Evolutionary conservation across 2,113 vertebrate genomes (phyloP).

Genomic region (Orycteropus afer): DNA sequence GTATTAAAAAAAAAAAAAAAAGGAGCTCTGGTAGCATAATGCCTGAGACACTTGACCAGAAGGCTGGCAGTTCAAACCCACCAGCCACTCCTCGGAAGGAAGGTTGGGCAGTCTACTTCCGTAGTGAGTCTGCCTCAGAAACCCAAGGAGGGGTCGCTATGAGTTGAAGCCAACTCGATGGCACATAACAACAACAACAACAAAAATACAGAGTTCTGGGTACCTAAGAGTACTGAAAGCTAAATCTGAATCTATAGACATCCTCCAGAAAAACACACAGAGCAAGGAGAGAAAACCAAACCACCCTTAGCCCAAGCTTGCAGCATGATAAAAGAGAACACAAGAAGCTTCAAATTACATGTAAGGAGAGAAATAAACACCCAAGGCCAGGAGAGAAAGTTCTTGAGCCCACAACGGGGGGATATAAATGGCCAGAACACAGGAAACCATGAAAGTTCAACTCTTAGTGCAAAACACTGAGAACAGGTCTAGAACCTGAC

Average conservation of each 20-base stretch:
- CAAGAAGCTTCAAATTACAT: background rate
- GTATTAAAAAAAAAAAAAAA: too few relatives aligned
- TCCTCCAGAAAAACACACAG: background rate
- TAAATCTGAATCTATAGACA: background rate
- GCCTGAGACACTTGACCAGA: too few relatives aligned
- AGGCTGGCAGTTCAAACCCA: too few relatives aligned
- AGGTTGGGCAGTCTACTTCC: too few relatives aligned
- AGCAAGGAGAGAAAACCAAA: background rate
- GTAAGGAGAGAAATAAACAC: background rate
- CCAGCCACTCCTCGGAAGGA: too few relatives aligned
- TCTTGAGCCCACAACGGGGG: too few relatives aligned
- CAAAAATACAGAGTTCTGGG: background rate
- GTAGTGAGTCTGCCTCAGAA: too few relatives aligned
- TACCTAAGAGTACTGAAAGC: background rate
- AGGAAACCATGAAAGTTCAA: too few relatives aligned
- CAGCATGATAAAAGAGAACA: background rate
- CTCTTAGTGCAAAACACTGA: background rate
- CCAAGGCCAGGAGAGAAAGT: background rate
- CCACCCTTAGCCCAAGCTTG: background rate
- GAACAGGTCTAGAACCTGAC: background rate
- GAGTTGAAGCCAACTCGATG: too few relatives aligned
- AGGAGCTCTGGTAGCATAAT: too few relatives aligned
- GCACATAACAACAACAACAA: too few relatives aligned
- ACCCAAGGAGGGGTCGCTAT: too few relatives aligned
- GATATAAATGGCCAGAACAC: background rate